phyloP scores from a whole-genome alignment of 1,140 invertebrate genomes.

The Diploscapter pachys region DNA sequence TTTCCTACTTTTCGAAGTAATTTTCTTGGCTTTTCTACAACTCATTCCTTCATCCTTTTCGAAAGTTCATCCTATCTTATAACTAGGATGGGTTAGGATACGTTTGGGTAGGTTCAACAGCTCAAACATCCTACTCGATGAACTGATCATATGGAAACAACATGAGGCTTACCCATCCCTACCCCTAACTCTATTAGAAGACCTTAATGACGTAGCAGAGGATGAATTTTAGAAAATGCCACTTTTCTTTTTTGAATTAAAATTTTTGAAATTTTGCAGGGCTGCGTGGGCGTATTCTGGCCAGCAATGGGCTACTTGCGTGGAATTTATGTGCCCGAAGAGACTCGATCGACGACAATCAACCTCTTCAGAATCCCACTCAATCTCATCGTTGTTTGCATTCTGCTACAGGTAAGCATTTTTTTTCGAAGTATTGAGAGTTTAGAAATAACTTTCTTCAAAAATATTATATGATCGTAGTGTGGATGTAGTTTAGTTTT shows the following conservation, averaged over 20 bases:
- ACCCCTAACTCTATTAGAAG: too few species aligned
- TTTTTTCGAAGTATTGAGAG: neutral
- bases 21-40: neutral
- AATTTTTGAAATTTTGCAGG: constrained; percentile 21
- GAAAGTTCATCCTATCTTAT: too few species aligned
- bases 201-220: too few species aligned
- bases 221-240: too few species aligned
- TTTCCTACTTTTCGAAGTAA: constrained; percentile 67
- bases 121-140: too few species aligned
- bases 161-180: too few species aligned
- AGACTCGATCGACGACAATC: constrained; percentile 65
- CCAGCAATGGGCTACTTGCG: constrained; percentile 68
- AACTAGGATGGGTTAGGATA: too few species aligned
- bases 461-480: neutral
- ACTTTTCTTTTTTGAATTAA: neutral
- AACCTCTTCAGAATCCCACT: constrained; percentile 68
- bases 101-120: too few species aligned
- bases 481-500: neutral
- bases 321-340: constrained; percentile 66
- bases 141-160: too few species aligned
- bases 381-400: constrained; percentile 66
- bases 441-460: neutral
- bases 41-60: too few species aligned
- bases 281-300: constrained; percentile 67
- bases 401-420: constrained; percentile 59